Conservation (phyloP, 1,140 invertebrate species). For the Pantala flavescens region DNA sequence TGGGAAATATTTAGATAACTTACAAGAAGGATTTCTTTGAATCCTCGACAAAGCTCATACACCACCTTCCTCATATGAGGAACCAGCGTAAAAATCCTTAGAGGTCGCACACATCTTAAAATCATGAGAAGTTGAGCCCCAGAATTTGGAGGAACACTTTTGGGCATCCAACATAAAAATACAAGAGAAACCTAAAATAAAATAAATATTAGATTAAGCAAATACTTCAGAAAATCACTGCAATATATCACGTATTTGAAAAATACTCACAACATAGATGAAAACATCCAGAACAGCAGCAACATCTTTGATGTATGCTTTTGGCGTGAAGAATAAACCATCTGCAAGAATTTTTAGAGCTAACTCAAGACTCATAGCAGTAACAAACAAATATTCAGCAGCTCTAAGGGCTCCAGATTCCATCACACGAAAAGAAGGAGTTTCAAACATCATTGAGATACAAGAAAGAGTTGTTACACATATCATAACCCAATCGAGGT, state of each 20-base stretch:
- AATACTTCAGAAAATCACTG: slow-evolving; percentile 11
- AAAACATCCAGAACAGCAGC: slow-evolving; percentile 94
- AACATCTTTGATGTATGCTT: slow-evolving; percentile 95
- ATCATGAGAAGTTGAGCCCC: slow-evolving; percentile 92
- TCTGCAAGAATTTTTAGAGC: slow-evolving; percentile 93
- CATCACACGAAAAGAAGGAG: slow-evolving; percentile 77
- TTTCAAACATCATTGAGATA: slow-evolving; percentile 99
- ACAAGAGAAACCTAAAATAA: slow-evolving; percentile 70
- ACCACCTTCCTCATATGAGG: slow-evolving; percentile 99
- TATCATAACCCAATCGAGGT: slow-evolving; percentile 99
- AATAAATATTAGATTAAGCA: slow-evolving; percentile 19
- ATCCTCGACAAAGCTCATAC: slow-evolving; percentile 95
- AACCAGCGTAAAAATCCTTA: slow-evolving; percentile 94
- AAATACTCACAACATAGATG: slow-evolving; percentile 78
- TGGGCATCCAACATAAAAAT: slow-evolving; percentile 94
- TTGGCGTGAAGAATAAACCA: slow-evolving; percentile 97
- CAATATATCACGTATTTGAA: background rate
- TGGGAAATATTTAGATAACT: slow-evolving; percentile 25
- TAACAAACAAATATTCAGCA: slow-evolving; percentile 95
- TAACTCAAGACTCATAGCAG: slow-evolving; percentile 96
- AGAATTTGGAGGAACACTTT: slow-evolving; percentile 81
- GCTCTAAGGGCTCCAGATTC: slow-evolving; percentile 77
- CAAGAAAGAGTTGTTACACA: slow-evolving; percentile 94
- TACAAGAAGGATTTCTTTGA: slow-evolving; percentile 97
- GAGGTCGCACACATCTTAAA: slow-evolving; percentile 85